These are phyloP conservation scores for Grapholita molesta DNA, from an alignment of 1,140 invertebrate genomes.

Conservation along the genomic window DNA sequence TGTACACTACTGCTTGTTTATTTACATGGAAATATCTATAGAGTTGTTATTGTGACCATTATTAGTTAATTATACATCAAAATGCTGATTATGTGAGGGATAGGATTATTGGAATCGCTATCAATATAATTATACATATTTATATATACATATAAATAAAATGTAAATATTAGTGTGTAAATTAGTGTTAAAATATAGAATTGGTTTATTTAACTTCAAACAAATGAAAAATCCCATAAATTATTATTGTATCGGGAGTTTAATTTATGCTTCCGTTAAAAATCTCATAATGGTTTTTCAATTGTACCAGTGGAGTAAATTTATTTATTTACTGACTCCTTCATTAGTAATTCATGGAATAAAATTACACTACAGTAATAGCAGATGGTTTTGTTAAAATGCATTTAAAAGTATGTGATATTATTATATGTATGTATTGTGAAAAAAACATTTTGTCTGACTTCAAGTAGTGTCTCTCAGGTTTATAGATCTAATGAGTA, in stretches of 20 bases:
- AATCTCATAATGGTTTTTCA: conserved; percentile 75
- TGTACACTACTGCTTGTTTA: conserved; percentile 75
- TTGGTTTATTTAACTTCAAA: conserved; percentile 76
- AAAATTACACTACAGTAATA: conserved; percentile 43
- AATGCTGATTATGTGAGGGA: conserved; percentile 71
- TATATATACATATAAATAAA: conserved; percentile 78
- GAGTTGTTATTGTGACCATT: conserved; percentile 76
- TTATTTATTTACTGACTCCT: conserved; percentile 66
- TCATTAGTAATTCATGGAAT: conserved; percentile 42
- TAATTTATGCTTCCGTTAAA: conserved; percentile 73
- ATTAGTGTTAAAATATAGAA: conserved; percentile 77
- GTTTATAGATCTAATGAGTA: conserved; percentile 52
- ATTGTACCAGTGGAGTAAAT: conserved; percentile 75
- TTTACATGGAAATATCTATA: conserved; percentile 76
- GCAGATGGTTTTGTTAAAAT: conserved; percentile 63
- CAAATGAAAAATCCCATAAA: conserved; percentile 75
- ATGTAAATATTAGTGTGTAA: conserved; percentile 76
- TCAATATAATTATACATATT: conserved; percentile 76
- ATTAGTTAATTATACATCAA: conserved; percentile 77
- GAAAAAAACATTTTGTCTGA: conserved; percentile 74
- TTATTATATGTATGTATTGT: conserved; percentile 61
- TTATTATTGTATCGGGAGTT: conserved; percentile 75
- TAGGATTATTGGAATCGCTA: conserved; percentile 70
- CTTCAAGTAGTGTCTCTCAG: conserved; percentile 69
- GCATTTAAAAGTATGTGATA: conserved; percentile 77